Base-by-base conservation (phyloP, 1,140 invertebrate genomes). In the Caenorhabditis latens region DNA sequence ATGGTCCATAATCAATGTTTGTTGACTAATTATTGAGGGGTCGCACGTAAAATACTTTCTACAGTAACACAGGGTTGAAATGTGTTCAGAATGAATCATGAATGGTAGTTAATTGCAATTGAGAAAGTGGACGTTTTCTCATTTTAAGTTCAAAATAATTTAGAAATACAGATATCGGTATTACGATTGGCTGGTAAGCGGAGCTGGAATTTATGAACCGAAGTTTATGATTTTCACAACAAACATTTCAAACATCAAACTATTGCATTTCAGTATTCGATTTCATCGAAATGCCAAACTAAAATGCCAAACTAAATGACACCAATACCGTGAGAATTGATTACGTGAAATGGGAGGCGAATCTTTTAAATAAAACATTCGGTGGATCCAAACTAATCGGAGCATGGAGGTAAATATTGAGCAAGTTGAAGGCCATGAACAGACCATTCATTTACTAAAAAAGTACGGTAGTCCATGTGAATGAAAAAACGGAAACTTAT, bases 321-420 rank as follows among this genome's bases (percentile, higher is more conserved):
- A 79, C 46, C 21, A 46, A 53, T 11, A 79, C 71, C 71, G 71
- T 79, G 71, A 79, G 71, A 79, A 79, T 19, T 48, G 40, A 79
- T 71, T 46, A 71, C 40, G 42, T 19, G 14, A 43, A 71, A 19
- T 19, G 1, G 42, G 65, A 5, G 61, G 61, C 32, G 0, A 71
- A 43, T 46, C 8, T 9, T 63, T 32, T 63, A 40, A 63, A 63
- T 32, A 32, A 4, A 63, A 9, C 24, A 63, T 32, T 63, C 32
- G 21, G 9, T 63, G 4, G 11, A 5, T n/a, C 21, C 61, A 63
- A 32, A 63, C 61, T 63, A 63, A 32, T 63, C 61, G 65, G 14
- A 79, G 71, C 43, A 79, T 50, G 46, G n/a, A 79, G 46, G 46
- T 79, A 53, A 79, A 79, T 50, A 79, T 50, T 50, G 71, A 53